Base-by-base conservation (phyloP, 2,888 invertebrate species). In the Andrena chrysosceles region DNA sequence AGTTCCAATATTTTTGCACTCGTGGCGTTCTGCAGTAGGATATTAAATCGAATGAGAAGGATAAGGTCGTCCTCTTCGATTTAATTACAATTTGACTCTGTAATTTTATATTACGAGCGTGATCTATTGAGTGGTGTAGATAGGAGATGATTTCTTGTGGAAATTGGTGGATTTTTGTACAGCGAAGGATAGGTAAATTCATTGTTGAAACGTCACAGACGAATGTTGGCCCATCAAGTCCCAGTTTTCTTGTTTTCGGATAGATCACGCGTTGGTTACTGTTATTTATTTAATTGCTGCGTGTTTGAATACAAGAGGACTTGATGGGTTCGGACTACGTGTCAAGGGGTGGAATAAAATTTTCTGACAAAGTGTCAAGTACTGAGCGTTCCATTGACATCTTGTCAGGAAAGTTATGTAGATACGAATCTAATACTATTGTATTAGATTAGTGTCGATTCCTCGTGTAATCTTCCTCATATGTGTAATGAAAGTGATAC, bases 301-400 rank as follows among this genome's bases (percentile, higher is more conserved):
- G 23, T 56, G 0, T 26, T 56, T 26, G 23, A 26, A 56, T 23
- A 8, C n/a, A 23, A 20, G 13, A 26, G 26, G 23, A 26, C n/a
- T 42, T 26, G n/a, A 42, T 26, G 35, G n/a, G n/a, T 23, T n/a
- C 20, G 3, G 20, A 13, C 3, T 31, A 23, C 13, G 60, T 26
- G 48, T 23, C 10, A n/a, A 60, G n/a, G 54, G 56, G n/a, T 29
- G 80, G 48, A 70, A 35, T 20, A 26, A 35, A n/a, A 42, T 76
- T 79, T 77, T 81, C 68, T 79, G 87, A 87, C 71, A 67, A 77
- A 35, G 72, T 42, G 83, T 85, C 87, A 67, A 87, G 74, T n/a
- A 60, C 56, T n/a, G 2, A 31, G 13, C 13, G 64, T 7, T 35
- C 6, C 29, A 62, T 87, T 87, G 87, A 85, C 88, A 64, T 71